Evolutionary conservation across 2,113 vertebrate species (phyloP).

Genomic region (Oxyruncus cristatus): DNA sequence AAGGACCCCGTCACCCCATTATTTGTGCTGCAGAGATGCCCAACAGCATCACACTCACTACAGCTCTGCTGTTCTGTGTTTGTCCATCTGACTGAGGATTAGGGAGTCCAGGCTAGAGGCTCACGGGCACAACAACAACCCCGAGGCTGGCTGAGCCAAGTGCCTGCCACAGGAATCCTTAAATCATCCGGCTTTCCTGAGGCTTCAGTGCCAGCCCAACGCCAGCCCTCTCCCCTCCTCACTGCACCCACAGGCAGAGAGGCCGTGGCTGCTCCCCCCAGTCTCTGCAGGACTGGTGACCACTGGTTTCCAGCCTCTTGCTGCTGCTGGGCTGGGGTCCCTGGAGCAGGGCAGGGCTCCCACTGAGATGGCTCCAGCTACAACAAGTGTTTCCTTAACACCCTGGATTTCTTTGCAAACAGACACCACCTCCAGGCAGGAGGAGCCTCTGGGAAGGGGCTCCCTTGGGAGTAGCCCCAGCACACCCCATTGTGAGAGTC

Average conservation of each 20-base stretch:
- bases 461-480: not conserved
- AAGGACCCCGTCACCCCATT: not conserved
- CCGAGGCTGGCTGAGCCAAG: not conserved
- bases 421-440: not conserved
- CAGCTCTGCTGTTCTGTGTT: not conserved
- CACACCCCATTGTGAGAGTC: not conserved
- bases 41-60: not conserved
- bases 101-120: not conserved
- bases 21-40: not conserved
- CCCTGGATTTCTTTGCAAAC: not conserved
- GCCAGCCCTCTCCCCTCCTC: not conserved
- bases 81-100: not conserved
- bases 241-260: not conserved
- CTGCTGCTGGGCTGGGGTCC: not conserved
- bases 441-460: not conserved
- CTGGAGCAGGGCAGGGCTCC: rapidly evolving
- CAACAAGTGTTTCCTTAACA: rapidly evolving
- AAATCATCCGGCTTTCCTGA: not conserved
- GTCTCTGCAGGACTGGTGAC: not conserved
- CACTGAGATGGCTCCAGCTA: not conserved
- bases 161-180: not conserved
- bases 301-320: not conserved
- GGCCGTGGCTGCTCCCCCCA: not conserved
- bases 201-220: not conserved
- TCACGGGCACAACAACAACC: not conserved